These are phyloP conservation scores for Eupithecia dodoneata DNA, from an alignment of 2,888 invertebrate genomes.

Conservation along the genomic window DNA sequence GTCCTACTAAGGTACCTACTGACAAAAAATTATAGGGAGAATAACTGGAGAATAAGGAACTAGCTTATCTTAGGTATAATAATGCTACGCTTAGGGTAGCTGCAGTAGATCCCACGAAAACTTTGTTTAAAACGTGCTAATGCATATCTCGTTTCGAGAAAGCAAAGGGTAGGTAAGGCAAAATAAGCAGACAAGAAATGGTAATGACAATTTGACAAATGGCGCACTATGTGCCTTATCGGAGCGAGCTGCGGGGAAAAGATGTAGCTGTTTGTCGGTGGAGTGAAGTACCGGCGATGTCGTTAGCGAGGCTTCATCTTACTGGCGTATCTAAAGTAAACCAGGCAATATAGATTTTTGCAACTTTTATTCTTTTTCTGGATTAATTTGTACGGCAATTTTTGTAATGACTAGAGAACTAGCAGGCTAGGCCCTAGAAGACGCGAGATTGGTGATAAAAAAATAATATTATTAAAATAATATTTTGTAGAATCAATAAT, in stretches of 20 bases:
- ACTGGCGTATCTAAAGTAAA: conserved; percentile 53
- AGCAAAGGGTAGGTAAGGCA: conserved; percentile 21
- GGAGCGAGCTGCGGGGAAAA: conserved; percentile 61
- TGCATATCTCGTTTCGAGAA: neutral
- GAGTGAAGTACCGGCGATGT: conserved; percentile 65
- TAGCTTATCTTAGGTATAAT: too few species aligned
- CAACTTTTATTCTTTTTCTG: neutral
- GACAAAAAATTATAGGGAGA: neutral
- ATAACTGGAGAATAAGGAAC: neutral
- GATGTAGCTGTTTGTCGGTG: conserved; percentile 64
- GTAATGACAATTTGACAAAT: conserved; percentile 78
- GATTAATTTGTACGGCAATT: neutral
- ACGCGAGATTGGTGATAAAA: neutral
- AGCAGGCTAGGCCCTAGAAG: neutral
- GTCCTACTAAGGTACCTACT: neutral
- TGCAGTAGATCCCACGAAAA: neutral
- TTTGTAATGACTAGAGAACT: neutral
- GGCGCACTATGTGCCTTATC: conserved; percentile 64
- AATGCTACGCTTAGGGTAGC: neutral
- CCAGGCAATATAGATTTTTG: neutral
- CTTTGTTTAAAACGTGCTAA: neutral
- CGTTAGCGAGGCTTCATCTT: conserved; percentile 67
- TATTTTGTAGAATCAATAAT: too few species aligned
- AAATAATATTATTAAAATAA: too few species aligned
- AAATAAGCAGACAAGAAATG: conserved; percentile 57